Base-by-base conservation (phyloP, 2,797 vertebrate species). In the Pempheris klunzingeri region DNA sequence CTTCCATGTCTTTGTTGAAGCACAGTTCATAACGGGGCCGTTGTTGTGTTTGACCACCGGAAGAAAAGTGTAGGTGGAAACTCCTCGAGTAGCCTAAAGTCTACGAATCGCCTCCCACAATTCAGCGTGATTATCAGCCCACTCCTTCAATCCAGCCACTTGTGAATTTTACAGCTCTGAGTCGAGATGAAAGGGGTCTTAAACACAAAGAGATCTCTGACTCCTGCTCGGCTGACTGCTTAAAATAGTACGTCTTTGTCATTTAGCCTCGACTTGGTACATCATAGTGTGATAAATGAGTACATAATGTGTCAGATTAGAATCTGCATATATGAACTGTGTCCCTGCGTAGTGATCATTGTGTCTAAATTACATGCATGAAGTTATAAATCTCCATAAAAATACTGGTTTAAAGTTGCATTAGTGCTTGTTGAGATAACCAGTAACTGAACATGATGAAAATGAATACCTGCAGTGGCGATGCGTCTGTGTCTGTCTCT, bases 51-150 rank as follows among this genome's bases (percentile, higher is more conserved):
- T 70, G 54, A 70, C 24, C 58, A 34, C 15, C 54, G 71, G 73
- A 38, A 47, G 71, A 66, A 55, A 70, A 12, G 44, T 72, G 88
- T 83, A 78, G 88, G 87, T 61, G 71, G 80, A 78, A 81, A 68
- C 63, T 50, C 70, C 68, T 69, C 50, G 46, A 44, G 28, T 34
- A n/a, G 71, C 74, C 52, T 46, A 15, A 80, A 79, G 59, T 55
- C 63, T 60, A 66, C 50, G 58, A 79, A 49, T 66, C 22, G 13
- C 70, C 61, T 78, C 84, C 81, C 54, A 87, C 77, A 54, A 5
- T 61, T 76, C 39, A 61, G 53, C 77, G 50, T 60, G 53, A 74
- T 86, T 57, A 68, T 78, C 53, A 22, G 39, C 53, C 65, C 59
- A 66, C 87, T 79, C 32, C 54, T 64, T 41, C 22, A 57, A 8